A percentile compares a stretch with the other conserved stretches of the same genome.
These are phyloP conservation scores for Anas bahamensis DNA, from an alignment of 2,797 vertebrate genomes.

Conservation along the genomic window DNA sequence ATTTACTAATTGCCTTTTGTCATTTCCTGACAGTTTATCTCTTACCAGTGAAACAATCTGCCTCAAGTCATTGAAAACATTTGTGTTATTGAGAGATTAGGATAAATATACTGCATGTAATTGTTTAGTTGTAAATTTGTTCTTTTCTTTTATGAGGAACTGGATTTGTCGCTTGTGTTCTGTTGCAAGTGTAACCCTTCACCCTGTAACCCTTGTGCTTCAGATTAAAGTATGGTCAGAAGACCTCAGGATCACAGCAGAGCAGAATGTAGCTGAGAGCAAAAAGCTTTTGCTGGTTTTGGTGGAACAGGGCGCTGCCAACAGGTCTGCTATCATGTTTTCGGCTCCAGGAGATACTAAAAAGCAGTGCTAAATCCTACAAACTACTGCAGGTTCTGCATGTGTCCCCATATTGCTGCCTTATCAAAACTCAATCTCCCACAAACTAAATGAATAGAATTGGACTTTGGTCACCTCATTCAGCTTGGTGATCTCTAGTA, in stretches of 20 bases:
- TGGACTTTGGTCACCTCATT: too few relatives aligned
- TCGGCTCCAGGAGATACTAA: not conserved
- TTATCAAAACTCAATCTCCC: not conserved
- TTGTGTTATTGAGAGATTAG: not conserved
- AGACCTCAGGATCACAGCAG: not conserved
- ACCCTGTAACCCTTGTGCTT: not conserved
- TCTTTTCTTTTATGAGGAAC: not conserved
- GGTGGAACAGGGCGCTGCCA: not conserved
- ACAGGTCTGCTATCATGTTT: rapidly evolving
- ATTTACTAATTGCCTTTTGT: slow-evolving; percentile 68
- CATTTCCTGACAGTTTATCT: slow-evolving; percentile 31
- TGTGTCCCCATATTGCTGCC: rapidly evolving
- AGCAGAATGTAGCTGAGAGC: not conserved
- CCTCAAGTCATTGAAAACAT: slow-evolving; percentile 14
- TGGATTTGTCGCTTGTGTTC: not conserved
- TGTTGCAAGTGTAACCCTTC: not conserved
- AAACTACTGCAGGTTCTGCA: not conserved
- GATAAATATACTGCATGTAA: not conserved
- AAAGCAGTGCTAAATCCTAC: not conserved
- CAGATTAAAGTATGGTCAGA: not conserved
- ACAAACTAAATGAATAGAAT: too few relatives aligned
- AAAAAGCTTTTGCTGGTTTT: not conserved
- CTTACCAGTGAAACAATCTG: slow-evolving; percentile 9
- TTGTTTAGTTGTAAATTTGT: not conserved
- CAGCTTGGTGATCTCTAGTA: rapidly evolving